Evolutionary conservation across 2,888 invertebrate species (phyloP).

Genomic region (Camponotus fellah): DNA sequence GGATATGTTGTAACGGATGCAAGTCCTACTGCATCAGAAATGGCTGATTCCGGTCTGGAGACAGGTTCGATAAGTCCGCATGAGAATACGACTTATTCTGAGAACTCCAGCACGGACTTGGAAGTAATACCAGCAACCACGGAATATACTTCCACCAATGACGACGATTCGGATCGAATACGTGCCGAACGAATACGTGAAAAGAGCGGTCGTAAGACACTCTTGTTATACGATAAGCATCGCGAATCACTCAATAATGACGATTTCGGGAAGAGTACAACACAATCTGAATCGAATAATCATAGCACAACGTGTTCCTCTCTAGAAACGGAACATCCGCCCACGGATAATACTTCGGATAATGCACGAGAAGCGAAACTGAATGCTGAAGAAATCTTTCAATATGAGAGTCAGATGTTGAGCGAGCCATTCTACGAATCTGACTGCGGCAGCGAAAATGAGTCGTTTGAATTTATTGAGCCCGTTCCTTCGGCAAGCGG

Average conservation of each 20-base stretch:
- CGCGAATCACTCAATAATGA: slow-evolving; percentile 56
- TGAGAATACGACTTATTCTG: slow-evolving; percentile 83
- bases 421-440: slow-evolving; percentile 83
- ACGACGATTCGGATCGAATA: slow-evolving; percentile 78
- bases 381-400: slow-evolving; percentile 77
- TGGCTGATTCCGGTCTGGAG: slow-evolving; percentile 86
- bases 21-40: slow-evolving; percentile 80
- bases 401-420: slow-evolving; percentile 80
- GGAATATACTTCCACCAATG: slow-evolving; percentile 82
- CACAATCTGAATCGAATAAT: slow-evolving; percentile 66
- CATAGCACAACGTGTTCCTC: slow-evolving; percentile 75
- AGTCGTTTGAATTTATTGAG: slow-evolving; percentile 80
- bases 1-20: slow-evolving; percentile 71
- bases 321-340: slow-evolving; percentile 72
- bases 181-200: slow-evolving; percentile 64
- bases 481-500: slow-evolving; percentile 57
- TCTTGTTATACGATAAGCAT: slow-evolving; percentile 47
- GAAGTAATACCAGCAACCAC: slow-evolving; percentile 79
- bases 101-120: slow-evolving; percentile 83
- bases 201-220: slow-evolving; percentile 55
- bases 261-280: slow-evolving; percentile 39
- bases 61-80: slow-evolving; percentile 85
- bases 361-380: slow-evolving; percentile 62
- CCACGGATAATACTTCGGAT: slow-evolving; percentile 73
- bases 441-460: slow-evolving; percentile 77